Percentiles rank a stretch among this genome's conserved stretches.
These are phyloP conservation scores for Rana temporaria DNA, from an alignment of 2,113 vertebrate species.

Conservation along the genomic window DNA sequence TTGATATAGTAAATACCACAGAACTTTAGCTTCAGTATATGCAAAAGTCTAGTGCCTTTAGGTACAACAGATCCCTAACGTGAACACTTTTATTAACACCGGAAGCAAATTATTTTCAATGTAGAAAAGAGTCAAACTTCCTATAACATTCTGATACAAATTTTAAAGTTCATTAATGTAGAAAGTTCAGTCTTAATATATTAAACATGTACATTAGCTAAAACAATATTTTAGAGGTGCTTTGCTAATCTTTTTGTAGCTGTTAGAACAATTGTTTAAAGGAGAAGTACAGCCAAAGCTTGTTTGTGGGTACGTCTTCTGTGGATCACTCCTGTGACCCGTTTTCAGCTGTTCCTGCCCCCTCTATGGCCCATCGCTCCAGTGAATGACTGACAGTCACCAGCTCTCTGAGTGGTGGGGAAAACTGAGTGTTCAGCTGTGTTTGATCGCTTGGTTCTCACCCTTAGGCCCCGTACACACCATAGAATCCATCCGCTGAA, in stretches of 20 bases:
- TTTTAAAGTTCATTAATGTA: background rate
- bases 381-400: too few species aligned
- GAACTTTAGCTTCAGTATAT: conserved; percentile 5
- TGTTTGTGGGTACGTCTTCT: too few species aligned
- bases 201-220: background rate
- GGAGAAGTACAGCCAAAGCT: too few species aligned
- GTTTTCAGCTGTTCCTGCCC: too few species aligned
- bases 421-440: too few species aligned
- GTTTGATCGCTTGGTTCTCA: too few species aligned
- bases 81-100: conserved; percentile 4
- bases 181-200: background rate
- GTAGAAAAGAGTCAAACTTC: background rate
- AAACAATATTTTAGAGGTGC: background rate
- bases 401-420: too few species aligned
- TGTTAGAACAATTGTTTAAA: background rate
- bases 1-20: background rate
- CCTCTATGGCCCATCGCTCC: too few species aligned
- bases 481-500: too few species aligned
- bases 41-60: conserved; percentile 1
- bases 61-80: background rate
- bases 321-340: too few species aligned
- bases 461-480: too few species aligned
- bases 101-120: background rate
- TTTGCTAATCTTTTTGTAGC: background rate
- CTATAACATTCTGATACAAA: background rate